phyloP scores from a whole-genome alignment of 2,113 vertebrate species.

The Pholis gunnellus region DNA sequence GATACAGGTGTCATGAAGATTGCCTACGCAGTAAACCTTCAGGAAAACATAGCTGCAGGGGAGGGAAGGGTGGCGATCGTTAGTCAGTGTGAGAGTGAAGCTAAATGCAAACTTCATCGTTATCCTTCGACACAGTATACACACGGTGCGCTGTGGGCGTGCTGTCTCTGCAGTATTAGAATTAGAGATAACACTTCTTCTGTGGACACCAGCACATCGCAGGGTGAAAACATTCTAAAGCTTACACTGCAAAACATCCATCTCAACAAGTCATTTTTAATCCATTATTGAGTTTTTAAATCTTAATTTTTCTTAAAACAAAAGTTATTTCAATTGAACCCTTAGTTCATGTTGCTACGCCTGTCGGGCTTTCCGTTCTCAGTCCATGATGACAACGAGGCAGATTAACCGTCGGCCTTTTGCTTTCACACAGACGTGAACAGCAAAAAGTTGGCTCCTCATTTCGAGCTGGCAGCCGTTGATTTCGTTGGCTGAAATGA shows the following conservation, averaged over 20 bases:
- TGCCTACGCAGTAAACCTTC: slow-evolving; percentile 65
- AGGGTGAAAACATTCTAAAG: slow-evolving; percentile 1
- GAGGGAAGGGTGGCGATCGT: slow-evolving; percentile 20
- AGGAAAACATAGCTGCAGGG: slow-evolving; percentile 57
- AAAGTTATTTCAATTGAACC: neutral
- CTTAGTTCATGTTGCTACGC: too few species aligned
- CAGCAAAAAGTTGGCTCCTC: neutral
- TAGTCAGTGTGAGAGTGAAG: slow-evolving; percentile 36
- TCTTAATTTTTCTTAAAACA: slow-evolving; percentile 50
- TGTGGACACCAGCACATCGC: neutral
- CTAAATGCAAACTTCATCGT: slow-evolving; percentile 41
- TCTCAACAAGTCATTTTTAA: slow-evolving; percentile 42
- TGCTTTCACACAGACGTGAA: neutral
- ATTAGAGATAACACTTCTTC: slow-evolving; percentile 71
- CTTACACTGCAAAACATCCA: slow-evolving; percentile 51
- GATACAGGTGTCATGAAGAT: slow-evolving; percentile 63
- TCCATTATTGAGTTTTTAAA: slow-evolving; percentile 30
- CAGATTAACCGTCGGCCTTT: too few species aligned
- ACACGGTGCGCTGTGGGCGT: neutral
- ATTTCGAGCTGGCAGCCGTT: neutral
- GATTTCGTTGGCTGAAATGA: neutral
- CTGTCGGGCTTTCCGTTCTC: neutral
- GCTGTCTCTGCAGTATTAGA: slow-evolving; percentile 60
- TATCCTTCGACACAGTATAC: slow-evolving; percentile 19
- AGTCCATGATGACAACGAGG: too few species aligned